Evolutionary conservation across 2,888 invertebrate species (phyloP), one percentile per base, ranked within the genome.

Genomic region (Cataglyphis cursor): DNA sequence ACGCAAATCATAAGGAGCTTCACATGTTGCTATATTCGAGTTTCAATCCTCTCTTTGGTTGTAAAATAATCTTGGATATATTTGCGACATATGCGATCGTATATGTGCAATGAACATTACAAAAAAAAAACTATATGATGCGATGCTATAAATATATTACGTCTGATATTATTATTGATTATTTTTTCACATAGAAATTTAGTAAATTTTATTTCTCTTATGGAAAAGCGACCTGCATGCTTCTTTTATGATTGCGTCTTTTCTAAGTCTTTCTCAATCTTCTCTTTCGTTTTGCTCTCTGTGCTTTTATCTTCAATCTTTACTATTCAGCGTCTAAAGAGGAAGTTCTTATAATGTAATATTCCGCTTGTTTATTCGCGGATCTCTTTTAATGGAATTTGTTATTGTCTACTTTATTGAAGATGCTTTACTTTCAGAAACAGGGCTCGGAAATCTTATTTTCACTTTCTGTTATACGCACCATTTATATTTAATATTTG

Each of bases 331-430:
- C 12, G 72, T 78, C 44, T 44, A 51, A 70, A 70, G 35, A 70
- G 72, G n/a, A 59, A 59, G 57, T 59, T 78, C 57, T 38, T 38
- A 59, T 38, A 59, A 62, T 59, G 68, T 68, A 78, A 78, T 78
- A 78, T 78, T 59, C 72, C 59, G 10, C 31, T 78, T 80, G 44
- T 80, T 78, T 78, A 54, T 78, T 57, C 31, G 38, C 18, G 78
- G 41, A 80, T 80, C 41, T 59, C 54, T 59, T 59, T 80, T 80
- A 80, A 80, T 70, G 72, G 78, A 80, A 80, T 80, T 80, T 80
- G 41, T 72, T 72, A 72, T 80, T 80, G 44, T 44, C 31, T 44
- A 41, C 24, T 18, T 80, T 72, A 70, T 54, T 66, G 70, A 41
- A 44, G 54, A 54, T 24, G 41, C 44, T 59, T 72, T 72, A 78